Percentiles rank a stretch among this genome's conserved stretches.
Evolutionary conservation across 2,888 invertebrate genomes (phyloP).

Genomic region (Minunthozetes semirufus): DNA sequence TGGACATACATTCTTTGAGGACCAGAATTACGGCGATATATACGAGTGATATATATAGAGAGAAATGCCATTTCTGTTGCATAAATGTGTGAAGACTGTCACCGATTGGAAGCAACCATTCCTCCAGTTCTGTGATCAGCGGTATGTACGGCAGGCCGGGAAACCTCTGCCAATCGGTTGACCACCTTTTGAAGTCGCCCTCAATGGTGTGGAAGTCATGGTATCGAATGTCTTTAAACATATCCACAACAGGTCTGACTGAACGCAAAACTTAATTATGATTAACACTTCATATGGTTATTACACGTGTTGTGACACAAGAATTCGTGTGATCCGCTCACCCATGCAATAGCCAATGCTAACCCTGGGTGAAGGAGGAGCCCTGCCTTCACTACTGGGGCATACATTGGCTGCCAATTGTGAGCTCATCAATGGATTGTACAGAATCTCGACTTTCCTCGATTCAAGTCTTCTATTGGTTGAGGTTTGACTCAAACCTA

Average conservation of each 20-base stretch:
- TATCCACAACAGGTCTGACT: background rate
- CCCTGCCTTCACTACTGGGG: too few species aligned
- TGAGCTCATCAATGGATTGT: too few species aligned
- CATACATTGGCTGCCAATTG: too few species aligned
- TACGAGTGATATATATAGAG: slow-evolving; percentile 27
- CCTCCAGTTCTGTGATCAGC: slow-evolving; percentile 2
- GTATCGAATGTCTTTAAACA: slow-evolving; percentile 26
- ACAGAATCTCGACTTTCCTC: too few species aligned
- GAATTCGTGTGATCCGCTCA: too few species aligned
- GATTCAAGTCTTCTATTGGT: too few species aligned
- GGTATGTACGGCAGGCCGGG: slow-evolving; percentile 17
- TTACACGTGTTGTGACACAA: too few species aligned
- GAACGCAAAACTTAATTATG: background rate
- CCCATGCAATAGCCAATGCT: too few species aligned
- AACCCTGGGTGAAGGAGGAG: too few species aligned
- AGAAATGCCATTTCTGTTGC: slow-evolving; percentile 31
- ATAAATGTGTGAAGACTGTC: slow-evolving; percentile 3
- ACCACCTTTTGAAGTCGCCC: slow-evolving; percentile 23
- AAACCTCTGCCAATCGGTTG: slow-evolving; percentile 17
- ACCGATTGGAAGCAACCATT: background rate
- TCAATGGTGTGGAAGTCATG: slow-evolving; percentile 22
- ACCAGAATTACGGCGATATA: slow-evolving; percentile 18
- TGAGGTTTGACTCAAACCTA: too few species aligned
- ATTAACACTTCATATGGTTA: too few species aligned
- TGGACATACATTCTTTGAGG: background rate